Percentiles rank a stretch among this genome's conserved stretches.
Evolutionary conservation across 2,113 vertebrate genomes (phyloP).

Genomic region (Vimba vimba): DNA sequence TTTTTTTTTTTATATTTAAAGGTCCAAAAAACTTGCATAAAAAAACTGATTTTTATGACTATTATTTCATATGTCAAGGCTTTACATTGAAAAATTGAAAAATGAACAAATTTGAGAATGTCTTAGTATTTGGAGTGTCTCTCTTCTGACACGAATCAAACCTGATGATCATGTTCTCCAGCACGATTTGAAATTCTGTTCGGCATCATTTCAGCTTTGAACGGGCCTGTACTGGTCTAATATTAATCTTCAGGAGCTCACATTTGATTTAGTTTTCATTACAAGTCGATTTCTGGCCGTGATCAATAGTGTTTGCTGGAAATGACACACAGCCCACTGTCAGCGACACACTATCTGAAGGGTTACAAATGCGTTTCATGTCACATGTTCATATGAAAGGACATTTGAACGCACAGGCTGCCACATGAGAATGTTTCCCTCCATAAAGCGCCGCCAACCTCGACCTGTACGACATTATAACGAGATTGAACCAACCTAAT

Average conservation of each 20-base stretch:
- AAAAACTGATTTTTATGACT: neutral
- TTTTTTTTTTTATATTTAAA: neutral
- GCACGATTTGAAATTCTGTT: neutral
- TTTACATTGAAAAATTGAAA: neutral
- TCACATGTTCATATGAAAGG: conserved; percentile 15
- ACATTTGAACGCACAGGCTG: neutral
- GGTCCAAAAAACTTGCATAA: neutral
- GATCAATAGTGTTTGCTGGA: conserved; percentile 52
- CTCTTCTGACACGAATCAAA: neutral
- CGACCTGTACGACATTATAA: neutral
- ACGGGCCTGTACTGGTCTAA: neutral
- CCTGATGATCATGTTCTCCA: neutral
- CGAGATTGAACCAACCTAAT: conserved; percentile 28
- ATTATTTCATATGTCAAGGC: neutral
- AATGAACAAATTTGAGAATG: neutral
- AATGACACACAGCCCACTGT: conserved; percentile 47
- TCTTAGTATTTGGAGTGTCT: neutral
- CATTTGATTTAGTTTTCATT: conserved; percentile 48
- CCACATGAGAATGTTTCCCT: neutral
- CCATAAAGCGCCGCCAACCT: neutral
- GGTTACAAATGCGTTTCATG: conserved; percentile 17
- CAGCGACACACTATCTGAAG: conserved; percentile 19
- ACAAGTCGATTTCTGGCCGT: conserved; percentile 32
- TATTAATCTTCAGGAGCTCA: neutral
- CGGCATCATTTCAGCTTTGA: neutral